A percentile compares a stretch with the other conserved stretches of the same genome.
These are phyloP conservation scores for Hydrotaea diabolus DNA, from an alignment of 2,888 invertebrate species.

Conservation along the genomic window DNA sequence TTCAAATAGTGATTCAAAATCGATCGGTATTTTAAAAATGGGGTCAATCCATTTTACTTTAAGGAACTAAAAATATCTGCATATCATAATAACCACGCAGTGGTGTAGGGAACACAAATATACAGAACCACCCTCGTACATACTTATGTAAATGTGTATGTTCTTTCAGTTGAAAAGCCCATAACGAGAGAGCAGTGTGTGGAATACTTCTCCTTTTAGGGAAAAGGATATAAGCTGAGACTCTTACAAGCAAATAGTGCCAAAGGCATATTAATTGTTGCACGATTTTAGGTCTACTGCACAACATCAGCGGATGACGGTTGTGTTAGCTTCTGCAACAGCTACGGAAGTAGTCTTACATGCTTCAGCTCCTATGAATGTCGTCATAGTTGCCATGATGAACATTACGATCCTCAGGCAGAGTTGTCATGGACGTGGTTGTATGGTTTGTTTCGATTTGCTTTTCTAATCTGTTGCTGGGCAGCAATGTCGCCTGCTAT, in stretches of 20 bases:
- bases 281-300: slow-evolving; percentile 54
- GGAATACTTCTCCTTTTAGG: neutral
- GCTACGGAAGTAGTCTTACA: neutral
- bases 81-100: too few species aligned
- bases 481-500: neutral
- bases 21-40: too few species aligned
- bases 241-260: slow-evolving; percentile 34
- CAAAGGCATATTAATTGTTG: slow-evolving; percentile 49
- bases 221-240: neutral
- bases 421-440: neutral
- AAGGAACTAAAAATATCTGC: too few species aligned
- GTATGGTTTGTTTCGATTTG: slow-evolving; percentile 16
- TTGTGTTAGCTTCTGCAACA: neutral
- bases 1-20: too few species aligned
- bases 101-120: too few species aligned
- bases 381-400: slow-evolving; percentile 57
- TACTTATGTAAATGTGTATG: too few species aligned
- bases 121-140: too few species aligned
- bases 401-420: slow-evolving; percentile 52
- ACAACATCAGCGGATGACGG: neutral
- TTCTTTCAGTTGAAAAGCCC: neutral
- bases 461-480: neutral
- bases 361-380: slow-evolving; percentile 23
- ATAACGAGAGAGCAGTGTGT: neutral
- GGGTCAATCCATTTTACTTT: too few species aligned